Evolutionary conservation across 1,140 invertebrate genomes (phyloP).

Genomic region (Halotydeus destructor): DNA sequence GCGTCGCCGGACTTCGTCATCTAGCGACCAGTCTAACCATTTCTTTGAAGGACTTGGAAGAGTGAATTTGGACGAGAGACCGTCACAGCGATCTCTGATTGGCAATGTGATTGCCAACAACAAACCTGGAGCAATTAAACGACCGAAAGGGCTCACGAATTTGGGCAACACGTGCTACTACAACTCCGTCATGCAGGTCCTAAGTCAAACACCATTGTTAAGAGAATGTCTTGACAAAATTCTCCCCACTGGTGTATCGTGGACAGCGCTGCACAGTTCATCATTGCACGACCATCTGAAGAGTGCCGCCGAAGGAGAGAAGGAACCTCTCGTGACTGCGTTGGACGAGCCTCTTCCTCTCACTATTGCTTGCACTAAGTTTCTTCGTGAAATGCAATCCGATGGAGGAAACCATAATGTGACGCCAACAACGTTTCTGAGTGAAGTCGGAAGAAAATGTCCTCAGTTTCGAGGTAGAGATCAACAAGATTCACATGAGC

Average conservation of each 20-base stretch:
- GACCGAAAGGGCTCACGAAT: constrained; percentile 28
- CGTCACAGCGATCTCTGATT: too few species aligned
- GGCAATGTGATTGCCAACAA: too few species aligned
- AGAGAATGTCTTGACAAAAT: constrained; percentile 38
- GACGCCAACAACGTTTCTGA: constrained; percentile 22
- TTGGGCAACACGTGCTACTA: constrained; percentile 34
- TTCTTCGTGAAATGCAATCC: constrained; percentile 30
- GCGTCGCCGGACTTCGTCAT: too few species aligned
- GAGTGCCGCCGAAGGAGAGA: constrained; percentile 7
- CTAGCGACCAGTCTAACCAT: too few species aligned
- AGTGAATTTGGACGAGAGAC: too few species aligned
- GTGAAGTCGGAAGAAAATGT: not conserved
- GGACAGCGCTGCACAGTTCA: constrained; percentile 16
- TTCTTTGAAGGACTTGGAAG: too few species aligned
- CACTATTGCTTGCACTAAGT: constrained; percentile 46
- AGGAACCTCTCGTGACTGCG: not conserved
- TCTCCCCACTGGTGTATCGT: constrained; percentile 39
- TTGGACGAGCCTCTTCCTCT: constrained; percentile 29
- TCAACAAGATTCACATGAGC: constrained; percentile 89
- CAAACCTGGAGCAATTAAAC: too few species aligned
- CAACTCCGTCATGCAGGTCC: constrained; percentile 36
- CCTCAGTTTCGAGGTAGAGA: constrained; percentile 73
- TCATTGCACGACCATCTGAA: not conserved
- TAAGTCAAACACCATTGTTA: constrained; percentile 63
- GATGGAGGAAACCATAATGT: constrained; percentile 22